Conservation (phyloP, 2,797 vertebrate genomes). For the Tokudaia muenninki region DNA sequence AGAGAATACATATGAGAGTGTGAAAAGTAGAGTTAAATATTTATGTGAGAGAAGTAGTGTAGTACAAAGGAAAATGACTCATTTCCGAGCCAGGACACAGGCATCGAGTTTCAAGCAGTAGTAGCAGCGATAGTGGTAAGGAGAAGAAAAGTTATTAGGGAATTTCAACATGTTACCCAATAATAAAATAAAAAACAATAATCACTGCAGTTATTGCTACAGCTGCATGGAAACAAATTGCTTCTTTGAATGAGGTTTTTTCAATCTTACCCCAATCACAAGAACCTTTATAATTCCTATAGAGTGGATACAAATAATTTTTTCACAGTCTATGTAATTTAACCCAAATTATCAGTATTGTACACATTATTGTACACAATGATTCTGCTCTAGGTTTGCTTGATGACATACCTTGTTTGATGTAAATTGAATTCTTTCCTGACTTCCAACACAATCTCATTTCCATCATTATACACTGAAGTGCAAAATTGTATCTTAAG, state of each 20-base stretch:
- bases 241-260: neutral
- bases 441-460: neutral
- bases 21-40: neutral
- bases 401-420: constrained; percentile 8
- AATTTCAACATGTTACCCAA: neutral
- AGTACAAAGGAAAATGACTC: neutral
- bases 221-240: neutral
- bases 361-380: neutral
- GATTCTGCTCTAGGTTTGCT: neutral
- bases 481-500: neutral
- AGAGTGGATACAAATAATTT: neutral
- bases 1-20: neutral
- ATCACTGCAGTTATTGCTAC: neutral
- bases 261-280: neutral
- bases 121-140: neutral
- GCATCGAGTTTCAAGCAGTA: neutral
- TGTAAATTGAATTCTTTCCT: neutral
- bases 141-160: neutral
- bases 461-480: neutral
- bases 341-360: neutral
- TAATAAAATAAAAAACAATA: neutral
- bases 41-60: neutral
- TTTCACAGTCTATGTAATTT: constrained; percentile 11
- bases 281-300: neutral
- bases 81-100: constrained; percentile 10